Base-by-base conservation (phyloP, 2,888 invertebrate genomes). In the Odontothrips loti region DNA sequence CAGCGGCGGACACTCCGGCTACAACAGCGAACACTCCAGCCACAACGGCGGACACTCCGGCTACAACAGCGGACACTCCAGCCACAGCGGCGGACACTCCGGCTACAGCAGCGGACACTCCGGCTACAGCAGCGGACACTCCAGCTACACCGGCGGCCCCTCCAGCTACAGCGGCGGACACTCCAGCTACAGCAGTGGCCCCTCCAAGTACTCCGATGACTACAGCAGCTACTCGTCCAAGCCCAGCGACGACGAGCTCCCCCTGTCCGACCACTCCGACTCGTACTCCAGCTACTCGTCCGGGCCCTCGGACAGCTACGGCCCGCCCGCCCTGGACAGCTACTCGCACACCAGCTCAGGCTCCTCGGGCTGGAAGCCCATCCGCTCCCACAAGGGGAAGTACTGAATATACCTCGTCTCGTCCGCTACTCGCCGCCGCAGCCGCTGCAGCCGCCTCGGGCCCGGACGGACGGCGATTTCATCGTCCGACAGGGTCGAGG, bases 51-150 rank as follows among this genome's bases (percentile, higher is more conserved):
- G 51, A 48, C 47, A 23, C 12, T 75, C 12, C 23, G 34, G 34
- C 43, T 23, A 68, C 63, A 47, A 80, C 51, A 75, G 43, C 51
- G 80, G 79, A 48, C 47, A 23, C 17, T 58, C 78, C 15, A 47
- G 23, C 43, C 23, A 34, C 20, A n/a, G 68, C 80, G 12, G 81
- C 11, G n/a, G 79, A 63, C 81, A 82, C 47, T 11, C 11, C 15
- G 78, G 81, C 47, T 63, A 68, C 23, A 63, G 81, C 79, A 79
- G 79, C 79, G 81, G 81, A 15, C 48, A 63, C 27, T 51, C 51
- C 80, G 29, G 80, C 80, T 81, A 81, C 51, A 80, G 81, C 51
- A 29, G 80, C 51, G 23, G 43, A 3, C 23, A 23, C 47, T 47
- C 47, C 23, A 29, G 79, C 58, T 82, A 79, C 47, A 48, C 34